Base-by-base conservation (phyloP, 2,888 invertebrate genomes). In the Exephanes ischioxanthus region DNA sequence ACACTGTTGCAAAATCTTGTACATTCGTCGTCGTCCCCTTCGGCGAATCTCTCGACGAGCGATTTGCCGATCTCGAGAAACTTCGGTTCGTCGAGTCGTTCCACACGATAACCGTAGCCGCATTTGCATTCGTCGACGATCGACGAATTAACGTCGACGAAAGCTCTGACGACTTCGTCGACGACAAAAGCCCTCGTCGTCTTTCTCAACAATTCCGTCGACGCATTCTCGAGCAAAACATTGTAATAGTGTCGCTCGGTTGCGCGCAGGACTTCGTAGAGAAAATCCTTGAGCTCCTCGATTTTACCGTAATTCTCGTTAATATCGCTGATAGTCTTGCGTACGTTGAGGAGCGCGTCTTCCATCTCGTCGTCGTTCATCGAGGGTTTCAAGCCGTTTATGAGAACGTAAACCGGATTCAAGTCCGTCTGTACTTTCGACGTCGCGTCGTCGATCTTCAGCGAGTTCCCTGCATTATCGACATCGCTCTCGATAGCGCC, bases 81-180 rank as follows among this genome's bases (percentile, higher is more conserved):
- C 53, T 94, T 94, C 58, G 94, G 88, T 94, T 95, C 91, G 92
- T 91, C 86, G 93, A 92, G 89, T 93, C 94, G 63, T 93, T 94
- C 94, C 81, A 93, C 95, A 0, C 96, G 96, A 45, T 95, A 91
- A 0, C 96, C 96, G 90, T 95, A 96, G 9, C 95, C 95, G 90
- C 97, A 97, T 79, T 94, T 94, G 89, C 96, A 96, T 66, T 95
- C 95, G 93, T 89, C 89, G 91, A 94, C 90, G 41, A 93, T 94
- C 70, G 94, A 94, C 75, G 94, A 90, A 93, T 96, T 95, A 0
- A 95, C 94, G 78, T 95, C 95, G 89, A 96, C 94, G 91, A 96
- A 96, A 0, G 95, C 95, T 81, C 95, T 95, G 3, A 95, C 94
- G 87, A 91, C 84, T 81, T 93, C 90, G 22, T 90, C 87, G 4